Conservation (phyloP, 2,888 invertebrate genomes). For the Rapana venosa region DNA sequence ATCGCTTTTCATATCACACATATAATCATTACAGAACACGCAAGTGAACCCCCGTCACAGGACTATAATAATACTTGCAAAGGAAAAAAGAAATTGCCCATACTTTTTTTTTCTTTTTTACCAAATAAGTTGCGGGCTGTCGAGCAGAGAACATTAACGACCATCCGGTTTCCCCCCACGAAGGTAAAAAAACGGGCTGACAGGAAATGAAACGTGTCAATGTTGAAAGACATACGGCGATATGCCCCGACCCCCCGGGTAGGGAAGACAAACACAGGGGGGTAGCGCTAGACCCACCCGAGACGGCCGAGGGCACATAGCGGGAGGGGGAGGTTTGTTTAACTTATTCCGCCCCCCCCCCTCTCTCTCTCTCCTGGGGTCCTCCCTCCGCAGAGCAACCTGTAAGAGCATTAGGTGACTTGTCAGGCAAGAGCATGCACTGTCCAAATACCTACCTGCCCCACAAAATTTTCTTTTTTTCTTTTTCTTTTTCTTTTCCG, state of each 20-base stretch:
- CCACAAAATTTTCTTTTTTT: too few relatives aligned
- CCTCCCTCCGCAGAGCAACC: not conserved
- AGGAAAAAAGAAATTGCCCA: too few relatives aligned
- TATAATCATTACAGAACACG: too few relatives aligned
- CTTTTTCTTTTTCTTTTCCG: not conserved
- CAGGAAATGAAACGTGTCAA: conserved; percentile 32
- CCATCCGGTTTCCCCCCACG: not conserved
- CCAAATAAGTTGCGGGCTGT: too few relatives aligned
- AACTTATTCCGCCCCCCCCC: not conserved
- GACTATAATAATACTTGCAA: not conserved
- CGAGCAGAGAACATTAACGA: not conserved
- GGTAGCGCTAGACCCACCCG: not conserved
- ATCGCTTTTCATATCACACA: too few relatives aligned
- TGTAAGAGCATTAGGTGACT: conserved; percentile 7
- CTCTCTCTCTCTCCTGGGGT: too few relatives aligned
- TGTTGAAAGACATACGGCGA: conserved; percentile 15
- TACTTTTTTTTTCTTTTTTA: too few relatives aligned
- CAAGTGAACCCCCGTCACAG: too few relatives aligned
- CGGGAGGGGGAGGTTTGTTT: not conserved
- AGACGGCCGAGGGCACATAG: not conserved
- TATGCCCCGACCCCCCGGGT: conserved; percentile 24
- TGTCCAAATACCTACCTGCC: conserved; percentile 14
- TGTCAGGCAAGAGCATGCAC: not conserved
- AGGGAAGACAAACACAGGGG: conserved; percentile 17
- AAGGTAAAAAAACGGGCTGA: not conserved